A percentile compares a stretch with the other conserved stretches of the same genome.
Conservation (phyloP, 2,888 invertebrate genomes). For the Tetheella fluctuosa region DNA sequence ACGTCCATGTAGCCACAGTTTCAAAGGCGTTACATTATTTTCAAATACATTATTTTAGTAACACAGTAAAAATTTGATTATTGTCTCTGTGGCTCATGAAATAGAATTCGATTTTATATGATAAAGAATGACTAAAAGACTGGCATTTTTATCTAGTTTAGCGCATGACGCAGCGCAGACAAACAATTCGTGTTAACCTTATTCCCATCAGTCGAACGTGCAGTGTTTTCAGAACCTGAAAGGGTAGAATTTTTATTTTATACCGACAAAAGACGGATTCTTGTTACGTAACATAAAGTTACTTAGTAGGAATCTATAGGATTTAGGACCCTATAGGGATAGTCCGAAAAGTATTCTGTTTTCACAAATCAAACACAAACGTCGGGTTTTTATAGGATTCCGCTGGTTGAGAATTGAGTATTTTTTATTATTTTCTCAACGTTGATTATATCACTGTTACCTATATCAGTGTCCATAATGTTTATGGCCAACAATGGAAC, state of each 20-base stretch:
- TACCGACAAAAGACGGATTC: slow-evolving; percentile 15
- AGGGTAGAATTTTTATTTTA: neutral
- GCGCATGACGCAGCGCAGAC: neutral
- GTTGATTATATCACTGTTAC: too few relatives aligned
- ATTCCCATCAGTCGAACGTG: slow-evolving; percentile 1
- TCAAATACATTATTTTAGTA: neutral
- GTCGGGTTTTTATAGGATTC: slow-evolving; percentile 17
- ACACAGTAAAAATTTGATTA: neutral
- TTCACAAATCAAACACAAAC: slow-evolving; percentile 29
- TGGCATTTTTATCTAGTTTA: neutral
- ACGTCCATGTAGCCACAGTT: neutral
- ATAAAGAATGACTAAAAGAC: slow-evolving; percentile 5
- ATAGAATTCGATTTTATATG: slow-evolving; percentile 7
- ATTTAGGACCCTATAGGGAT: slow-evolving; percentile 27
- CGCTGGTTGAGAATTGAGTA: neutral
- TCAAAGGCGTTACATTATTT: neutral
- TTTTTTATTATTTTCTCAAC: too few relatives aligned
- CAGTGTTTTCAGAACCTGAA: slow-evolving; percentile 2
- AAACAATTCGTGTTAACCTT: slow-evolving; percentile 11
- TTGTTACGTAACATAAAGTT: slow-evolving; percentile 24
- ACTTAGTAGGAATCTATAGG: slow-evolving; percentile 17
- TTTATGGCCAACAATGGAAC: too few relatives aligned
- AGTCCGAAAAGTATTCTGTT: slow-evolving; percentile 22
- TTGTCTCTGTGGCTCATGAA: neutral
- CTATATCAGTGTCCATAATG: too few relatives aligned